Evolutionary conservation across 1,140 invertebrate genomes (phyloP).

Genomic region (Zaprionus inermis): DNA sequence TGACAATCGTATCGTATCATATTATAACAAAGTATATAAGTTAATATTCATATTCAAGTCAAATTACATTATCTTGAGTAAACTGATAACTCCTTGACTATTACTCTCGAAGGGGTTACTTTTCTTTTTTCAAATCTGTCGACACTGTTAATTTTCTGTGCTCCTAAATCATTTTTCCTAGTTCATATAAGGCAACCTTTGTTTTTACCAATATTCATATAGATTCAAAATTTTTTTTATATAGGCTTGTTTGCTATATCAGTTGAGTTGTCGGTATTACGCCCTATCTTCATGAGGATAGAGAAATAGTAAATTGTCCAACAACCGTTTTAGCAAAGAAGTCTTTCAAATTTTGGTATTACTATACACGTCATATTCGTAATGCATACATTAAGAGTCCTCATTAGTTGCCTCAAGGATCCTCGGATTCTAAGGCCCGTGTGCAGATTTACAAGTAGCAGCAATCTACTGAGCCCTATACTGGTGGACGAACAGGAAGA

Average conservation of each 20-base stretch:
- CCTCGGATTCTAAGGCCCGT: not conserved
- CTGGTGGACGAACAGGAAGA: slow-evolving; percentile 55
- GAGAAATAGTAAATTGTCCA: not conserved
- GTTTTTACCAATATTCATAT: slow-evolving; percentile 15
- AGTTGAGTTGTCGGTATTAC: slow-evolving; percentile 4
- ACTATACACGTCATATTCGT: not conserved
- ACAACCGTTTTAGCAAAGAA: slow-evolving; percentile 10
- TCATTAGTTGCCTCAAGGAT: slow-evolving; percentile 16
- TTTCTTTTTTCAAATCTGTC: not conserved
- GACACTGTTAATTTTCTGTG: not conserved
- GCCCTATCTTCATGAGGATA: not conserved
- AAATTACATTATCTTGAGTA: no score
- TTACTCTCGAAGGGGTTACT: not conserved
- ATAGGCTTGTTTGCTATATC: slow-evolving; percentile 7
- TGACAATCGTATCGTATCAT: not conserved
- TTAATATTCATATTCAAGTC: not conserved
- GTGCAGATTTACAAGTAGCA: slow-evolving; percentile 44
- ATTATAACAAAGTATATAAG: no score
- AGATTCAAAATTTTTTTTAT: slow-evolving; percentile 22
- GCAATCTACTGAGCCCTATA: slow-evolving; percentile 10
- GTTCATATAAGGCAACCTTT: slow-evolving; percentile 15
- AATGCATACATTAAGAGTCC: slow-evolving; percentile 31
- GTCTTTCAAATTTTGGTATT: slow-evolving; percentile 27
- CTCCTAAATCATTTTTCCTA: not conserved
- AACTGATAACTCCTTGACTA: no score